Evolutionary conservation across 1,140 invertebrate species (phyloP).

Genomic region (Muscidifurax raptorellus): DNA sequence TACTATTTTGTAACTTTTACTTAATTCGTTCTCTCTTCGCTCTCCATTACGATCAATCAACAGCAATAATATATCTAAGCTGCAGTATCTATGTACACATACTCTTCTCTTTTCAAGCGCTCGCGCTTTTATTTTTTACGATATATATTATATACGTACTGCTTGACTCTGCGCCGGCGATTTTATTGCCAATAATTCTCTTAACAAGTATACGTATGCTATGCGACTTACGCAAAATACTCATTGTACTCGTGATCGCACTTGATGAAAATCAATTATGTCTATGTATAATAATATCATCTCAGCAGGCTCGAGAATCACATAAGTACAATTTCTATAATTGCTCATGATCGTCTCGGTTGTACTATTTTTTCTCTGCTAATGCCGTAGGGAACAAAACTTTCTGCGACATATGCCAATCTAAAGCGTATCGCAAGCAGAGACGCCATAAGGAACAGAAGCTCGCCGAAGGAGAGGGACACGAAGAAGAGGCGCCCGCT

Average conservation of each 20-base stretch:
- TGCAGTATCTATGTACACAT: no score
- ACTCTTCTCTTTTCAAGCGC: not conserved
- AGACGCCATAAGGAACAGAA: conserved; percentile 79
- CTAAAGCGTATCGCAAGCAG: conserved; percentile 81
- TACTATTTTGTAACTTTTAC: conserved; percentile 30
- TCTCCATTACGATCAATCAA: not conserved
- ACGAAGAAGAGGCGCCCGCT: conserved; percentile 62
- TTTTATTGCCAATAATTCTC: no score
- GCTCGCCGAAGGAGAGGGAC: conserved; percentile 76
- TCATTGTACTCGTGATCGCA: no score
- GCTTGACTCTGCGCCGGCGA: no score
- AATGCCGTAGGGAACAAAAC: conserved; percentile 87
- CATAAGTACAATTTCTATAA: not conserved
- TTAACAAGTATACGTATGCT: no score
- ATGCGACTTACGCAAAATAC: no score
- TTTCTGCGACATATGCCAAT: conserved; percentile 87
- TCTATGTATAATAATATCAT: no score
- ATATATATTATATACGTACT: no score
- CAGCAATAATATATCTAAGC: not conserved
- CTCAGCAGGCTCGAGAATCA: conserved; percentile 40
- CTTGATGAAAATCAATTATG: no score
- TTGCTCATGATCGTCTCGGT: not conserved
- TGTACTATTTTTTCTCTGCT: conserved; percentile 56
- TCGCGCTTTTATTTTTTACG: no score
- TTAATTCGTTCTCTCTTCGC: conserved; percentile 8